Conservation (phyloP, 2,888 invertebrate genomes). For the Pasiphila rectangulata region DNA sequence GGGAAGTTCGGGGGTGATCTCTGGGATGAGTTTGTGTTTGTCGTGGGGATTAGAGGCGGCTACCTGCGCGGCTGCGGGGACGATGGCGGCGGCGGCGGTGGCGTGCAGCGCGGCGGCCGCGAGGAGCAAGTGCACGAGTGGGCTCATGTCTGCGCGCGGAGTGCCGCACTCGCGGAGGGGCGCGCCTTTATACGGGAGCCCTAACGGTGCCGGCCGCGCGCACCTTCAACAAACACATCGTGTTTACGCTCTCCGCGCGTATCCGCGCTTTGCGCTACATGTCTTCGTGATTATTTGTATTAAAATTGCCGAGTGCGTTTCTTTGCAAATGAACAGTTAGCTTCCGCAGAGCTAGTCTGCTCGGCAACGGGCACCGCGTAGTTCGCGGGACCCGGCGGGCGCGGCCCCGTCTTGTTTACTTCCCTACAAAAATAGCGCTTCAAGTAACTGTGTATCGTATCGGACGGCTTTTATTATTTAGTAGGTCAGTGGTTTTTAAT, state of each 20-base stretch:
- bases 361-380: neutral
- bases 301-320: conserved; percentile 44
- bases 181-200: conserved; percentile 60
- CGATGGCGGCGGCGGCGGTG: conserved; percentile 54
- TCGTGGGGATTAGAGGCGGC: conserved; percentile 51
- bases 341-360: conserved; percentile 13
- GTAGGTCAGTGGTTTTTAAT: conserved; percentile 17
- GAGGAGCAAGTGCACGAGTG: conserved; percentile 56
- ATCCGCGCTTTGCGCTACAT: conserved; percentile 49
- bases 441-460: conserved; percentile 19
- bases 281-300: conserved; percentile 68
- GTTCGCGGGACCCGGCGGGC: no score
- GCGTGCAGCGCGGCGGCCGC: conserved; percentile 52
- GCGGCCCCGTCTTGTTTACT: conserved; percentile 1
- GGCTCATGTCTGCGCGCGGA: conserved; percentile 57
- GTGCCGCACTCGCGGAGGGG: conserved; percentile 34
- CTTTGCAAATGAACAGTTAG: conserved; percentile 36
- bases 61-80: conserved; percentile 52
- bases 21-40: conserved; percentile 12
- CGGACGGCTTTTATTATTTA: conserved; percentile 4
- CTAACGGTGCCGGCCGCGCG: conserved; percentile 59
- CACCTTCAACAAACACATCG: conserved; percentile 33
- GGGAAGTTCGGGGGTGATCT: conserved; percentile 37
- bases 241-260: conserved; percentile 52
- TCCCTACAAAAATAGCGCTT: conserved; percentile 8